Base-by-base conservation (phyloP, 2,888 invertebrate species). In the Sussaba pulchella region DNA sequence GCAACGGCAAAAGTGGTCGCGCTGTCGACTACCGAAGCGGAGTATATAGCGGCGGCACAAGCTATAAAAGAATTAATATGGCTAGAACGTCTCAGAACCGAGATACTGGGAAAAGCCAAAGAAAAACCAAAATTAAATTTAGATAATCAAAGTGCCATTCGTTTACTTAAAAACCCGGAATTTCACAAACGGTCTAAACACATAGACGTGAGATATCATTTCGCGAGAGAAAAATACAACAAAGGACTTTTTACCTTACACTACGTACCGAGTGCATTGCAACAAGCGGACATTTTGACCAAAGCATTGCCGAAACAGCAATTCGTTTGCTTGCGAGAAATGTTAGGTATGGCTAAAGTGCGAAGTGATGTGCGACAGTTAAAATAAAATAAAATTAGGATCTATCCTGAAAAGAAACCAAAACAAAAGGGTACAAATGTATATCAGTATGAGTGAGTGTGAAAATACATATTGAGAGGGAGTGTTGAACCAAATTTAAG, bases 101-200 rank as follows among this genome's bases (percentile, higher is more conserved):
- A 84, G 39, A 26, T 83, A 3, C 64, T 50, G n/a, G 36, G 54
- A 2, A 41, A 43, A 2, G 19, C 17, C 1, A 17, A n/a, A 50
- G 41, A 10, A 8, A 79, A 67, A 63, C 67, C 73, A 14, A 69
- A 43, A 5, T 1, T 83, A 9, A 24, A 69, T 43, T 8, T 85
- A 14, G 82, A 84, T 26, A 84, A 84, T 75, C 82, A 83, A 72
- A 82, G 83, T 26, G 80, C 84, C 8, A 83, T 85, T 3, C 54
- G 31, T 17, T 31, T 85, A 2, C 10, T 83, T 2, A 78, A 83
- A 41, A 82, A 80, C 31, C 73, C 79, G n/a, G 70, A 52, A 8
- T 80, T 77, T 47, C 79, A 80, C 26, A 54, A 80, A 21, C 59
- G 80, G 12, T 47, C 82, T 0, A 82, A 83, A 47, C 78, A 82